Base-by-base conservation (phyloP, 2,113 vertebrate genomes). In the Leptodactylus fuscus region DNA sequence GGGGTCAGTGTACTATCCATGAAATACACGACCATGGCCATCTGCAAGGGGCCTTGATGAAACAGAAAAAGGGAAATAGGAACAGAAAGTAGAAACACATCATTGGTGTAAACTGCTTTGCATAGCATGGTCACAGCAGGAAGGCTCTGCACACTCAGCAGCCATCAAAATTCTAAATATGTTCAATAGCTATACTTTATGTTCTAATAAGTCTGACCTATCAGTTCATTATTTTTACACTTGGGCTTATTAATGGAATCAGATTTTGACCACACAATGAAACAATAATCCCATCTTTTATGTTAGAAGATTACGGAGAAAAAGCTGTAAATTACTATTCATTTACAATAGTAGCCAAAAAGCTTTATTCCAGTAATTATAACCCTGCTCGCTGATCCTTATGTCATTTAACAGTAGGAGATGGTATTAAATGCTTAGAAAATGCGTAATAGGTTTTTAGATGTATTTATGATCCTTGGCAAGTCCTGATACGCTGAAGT, bases 301-400 rank as follows among this genome's bases (percentile, higher is more conserved):
- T 81, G 15, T 9, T 36, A 69, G 44, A 69, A n/a, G n/a, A n/a
- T 69, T 58, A 58, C 22, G n/a, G 7, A 9, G 22, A 69, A 41
- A 41, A 41, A n/a, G 5, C 41, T 46, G 5, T 22, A 44, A 67
- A 65, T 46, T 53, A 20, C 51, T 6, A 48, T 70, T 51, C 12
- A 81, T 51, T 81, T 70, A 69, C 18, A 69, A 9, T 20, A 36
- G 55, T 51, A 34, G 41, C 41, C 16, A 12, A 29, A 36, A 51
- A 81, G 41, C 18, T 12, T 36, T 44, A 81, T 11, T 70, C 10
- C 49, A 34, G 27, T 16, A 81, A 70, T 69, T 81, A 70, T 20
- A 70, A 69, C 62, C 11, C 15, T 69, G 46, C 27, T 51, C 51
- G 80, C 58, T 81, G 60, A 34, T 81, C 34, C 27, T 27, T 67